Percentiles rank a stretch among this genome's conserved stretches.
These are phyloP conservation scores for Leguminivora glycinivorella DNA, from an alignment of 1,140 invertebrate species.

Conservation along the genomic window DNA sequence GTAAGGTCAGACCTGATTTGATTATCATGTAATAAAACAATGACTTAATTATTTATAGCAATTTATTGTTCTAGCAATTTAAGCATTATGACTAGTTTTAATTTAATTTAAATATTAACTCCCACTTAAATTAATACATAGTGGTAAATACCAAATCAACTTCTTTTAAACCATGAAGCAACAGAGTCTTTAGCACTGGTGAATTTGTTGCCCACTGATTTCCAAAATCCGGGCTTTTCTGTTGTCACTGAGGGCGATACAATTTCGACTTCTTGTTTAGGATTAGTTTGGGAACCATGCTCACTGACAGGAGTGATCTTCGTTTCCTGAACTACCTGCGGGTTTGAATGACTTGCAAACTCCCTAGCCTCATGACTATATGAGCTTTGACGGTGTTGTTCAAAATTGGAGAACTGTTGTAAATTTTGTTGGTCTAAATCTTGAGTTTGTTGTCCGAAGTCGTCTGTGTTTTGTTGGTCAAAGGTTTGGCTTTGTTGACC, in stretches of 20 bases:
- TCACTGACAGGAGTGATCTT: not conserved
- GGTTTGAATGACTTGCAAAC: not conserved
- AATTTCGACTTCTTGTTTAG: constrained; percentile 1
- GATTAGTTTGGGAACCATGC: not conserved
- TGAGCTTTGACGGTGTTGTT: not conserved
- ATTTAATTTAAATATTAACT: constrained; percentile 23
- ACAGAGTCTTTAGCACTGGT: constrained; percentile 79
- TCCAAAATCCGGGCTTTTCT: constrained; percentile 78
- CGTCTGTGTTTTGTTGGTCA: constrained; percentile 34
- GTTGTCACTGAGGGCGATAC: constrained; percentile 44
- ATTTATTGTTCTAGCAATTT: constrained; percentile 10
- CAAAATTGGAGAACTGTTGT: not conserved
- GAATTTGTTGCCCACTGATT: constrained; percentile 75
- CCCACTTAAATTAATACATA: constrained; percentile 41
- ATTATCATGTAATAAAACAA: not conserved
- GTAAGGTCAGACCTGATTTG: not conserved
- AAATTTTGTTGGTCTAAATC: constrained; percentile 31
- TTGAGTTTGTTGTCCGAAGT: constrained; percentile 39
- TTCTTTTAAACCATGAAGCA: constrained; percentile 72
- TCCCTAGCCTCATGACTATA: not conserved
- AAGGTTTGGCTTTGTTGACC: constrained; percentile 41
- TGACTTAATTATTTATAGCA: not conserved
- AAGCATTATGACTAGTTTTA: constrained; percentile 26
- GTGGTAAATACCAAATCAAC: constrained; percentile 33
- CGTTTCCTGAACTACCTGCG: not conserved